Conservation (phyloP, 2,797 vertebrate genomes). For the Pampus argenteus region DNA sequence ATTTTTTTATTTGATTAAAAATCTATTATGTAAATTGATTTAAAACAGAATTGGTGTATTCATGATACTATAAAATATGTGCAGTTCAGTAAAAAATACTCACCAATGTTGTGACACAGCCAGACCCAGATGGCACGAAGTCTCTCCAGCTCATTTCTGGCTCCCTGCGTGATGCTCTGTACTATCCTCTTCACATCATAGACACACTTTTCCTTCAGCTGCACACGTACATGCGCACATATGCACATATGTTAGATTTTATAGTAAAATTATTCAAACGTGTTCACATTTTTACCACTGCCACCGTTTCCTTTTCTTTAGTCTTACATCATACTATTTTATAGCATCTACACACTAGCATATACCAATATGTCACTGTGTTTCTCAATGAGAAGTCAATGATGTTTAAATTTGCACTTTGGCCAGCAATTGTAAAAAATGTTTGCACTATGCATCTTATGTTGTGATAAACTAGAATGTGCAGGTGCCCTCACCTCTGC, state of each 20-base stretch:
- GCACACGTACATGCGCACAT: slow-evolving; percentile 39
- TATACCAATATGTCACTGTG: not conserved
- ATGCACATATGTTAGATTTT: slow-evolving; percentile 3
- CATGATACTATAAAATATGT: not conserved
- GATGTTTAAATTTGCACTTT: not conserved
- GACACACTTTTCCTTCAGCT: slow-evolving; percentile 79
- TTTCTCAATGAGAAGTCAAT: not conserved
- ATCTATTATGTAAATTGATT: no score
- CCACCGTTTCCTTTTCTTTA: no score
- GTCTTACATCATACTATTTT: slow-evolving; percentile 7
- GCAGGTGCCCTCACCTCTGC: slow-evolving; percentile 73
- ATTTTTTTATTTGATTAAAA: no score
- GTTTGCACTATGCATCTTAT: not conserved
- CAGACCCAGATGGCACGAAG: slow-evolving; percentile 87
- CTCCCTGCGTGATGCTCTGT: slow-evolving; percentile 76
- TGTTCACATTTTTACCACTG: not conserved
- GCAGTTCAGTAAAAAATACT: slow-evolving; percentile 33
- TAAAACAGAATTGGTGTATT: no score
- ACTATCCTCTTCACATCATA: slow-evolving; percentile 78
- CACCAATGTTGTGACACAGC: slow-evolving; percentile 89
- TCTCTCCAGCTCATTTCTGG: slow-evolving; percentile 83
- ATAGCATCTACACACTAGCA: not conserved
- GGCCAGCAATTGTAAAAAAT: not conserved
- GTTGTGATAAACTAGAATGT: not conserved
- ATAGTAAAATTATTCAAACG: not conserved